phyloP scores from a whole-genome alignment of 37 sponge, comb jelly and placozoan species.

The Beroe forskalii region DNA sequence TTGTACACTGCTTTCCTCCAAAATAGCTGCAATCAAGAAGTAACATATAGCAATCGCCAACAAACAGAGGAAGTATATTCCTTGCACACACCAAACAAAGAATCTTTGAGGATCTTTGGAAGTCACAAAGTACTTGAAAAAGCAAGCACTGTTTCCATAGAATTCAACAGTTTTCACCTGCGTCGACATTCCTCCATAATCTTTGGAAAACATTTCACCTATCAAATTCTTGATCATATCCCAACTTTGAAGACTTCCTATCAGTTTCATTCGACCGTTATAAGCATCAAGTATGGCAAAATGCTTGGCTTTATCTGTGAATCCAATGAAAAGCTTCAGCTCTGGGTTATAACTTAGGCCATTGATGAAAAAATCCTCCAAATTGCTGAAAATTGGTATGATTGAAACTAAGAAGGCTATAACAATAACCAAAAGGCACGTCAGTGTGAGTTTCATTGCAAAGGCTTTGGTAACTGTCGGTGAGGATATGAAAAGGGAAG shows the following conservation, averaged over 20 bases:
- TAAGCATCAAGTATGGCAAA: not conserved
- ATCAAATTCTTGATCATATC: not conserved
- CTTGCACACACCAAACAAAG: not conserved
- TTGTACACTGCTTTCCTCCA: not conserved
- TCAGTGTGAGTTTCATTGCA: not conserved
- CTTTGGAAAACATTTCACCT: not conserved
- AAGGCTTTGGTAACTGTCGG: not conserved
- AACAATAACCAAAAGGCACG: not conserved
- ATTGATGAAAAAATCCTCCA: slow-evolving; percentile 8
- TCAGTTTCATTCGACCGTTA: slow-evolving; percentile 12
- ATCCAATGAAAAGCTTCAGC: not conserved
- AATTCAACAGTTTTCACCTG: not conserved
- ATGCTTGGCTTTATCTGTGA: not conserved
- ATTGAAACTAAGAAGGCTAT: not conserved
- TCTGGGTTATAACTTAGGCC: not conserved
- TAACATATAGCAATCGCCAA: not conserved
- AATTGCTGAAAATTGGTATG: not conserved
- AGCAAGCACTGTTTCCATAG: not conserved
- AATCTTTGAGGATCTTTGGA: not conserved
- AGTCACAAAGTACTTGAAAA: not conserved
- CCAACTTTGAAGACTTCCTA: not conserved
- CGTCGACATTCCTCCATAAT: not conserved
- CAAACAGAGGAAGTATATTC: not conserved
- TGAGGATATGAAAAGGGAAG: not conserved
- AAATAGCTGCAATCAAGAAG: not conserved